Evolutionary conservation across 2,797 vertebrate genomes (phyloP).

Genomic region (Macroramphosus scolopax): DNA sequence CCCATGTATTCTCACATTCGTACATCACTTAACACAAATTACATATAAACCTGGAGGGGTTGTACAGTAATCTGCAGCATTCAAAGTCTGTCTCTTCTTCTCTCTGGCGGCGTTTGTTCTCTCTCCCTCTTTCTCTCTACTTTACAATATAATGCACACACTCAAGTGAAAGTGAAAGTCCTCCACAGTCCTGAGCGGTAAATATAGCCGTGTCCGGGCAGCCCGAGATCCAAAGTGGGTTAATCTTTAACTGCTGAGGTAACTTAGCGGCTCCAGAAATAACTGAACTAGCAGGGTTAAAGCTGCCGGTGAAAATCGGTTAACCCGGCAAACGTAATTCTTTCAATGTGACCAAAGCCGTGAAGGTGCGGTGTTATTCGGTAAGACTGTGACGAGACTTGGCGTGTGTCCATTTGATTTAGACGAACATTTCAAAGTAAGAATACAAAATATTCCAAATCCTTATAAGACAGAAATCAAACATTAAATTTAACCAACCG

Average conservation of each 20-base stretch:
- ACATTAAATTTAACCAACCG: no score
- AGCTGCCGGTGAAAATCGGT: no score
- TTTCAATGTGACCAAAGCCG: no score
- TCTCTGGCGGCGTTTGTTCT: no score
- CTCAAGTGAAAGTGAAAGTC: constrained; percentile 19
- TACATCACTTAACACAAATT: constrained; percentile 13
- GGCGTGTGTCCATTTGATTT: no score
- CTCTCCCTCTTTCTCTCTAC: neutral
- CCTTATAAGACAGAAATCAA: no score
- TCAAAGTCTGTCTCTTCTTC: neutral
- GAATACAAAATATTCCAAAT: no score
- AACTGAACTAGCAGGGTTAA: no score
- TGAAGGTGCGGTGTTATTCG: no score
- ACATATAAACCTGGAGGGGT: constrained; percentile 9
- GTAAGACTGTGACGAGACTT: no score
- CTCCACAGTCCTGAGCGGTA: neutral
- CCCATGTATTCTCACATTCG: neutral
- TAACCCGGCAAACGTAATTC: no score
- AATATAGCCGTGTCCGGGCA: neutral
- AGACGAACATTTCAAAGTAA: no score
- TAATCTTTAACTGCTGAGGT: constrained; percentile 1
- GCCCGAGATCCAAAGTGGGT: constrained; percentile 10
- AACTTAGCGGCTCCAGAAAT: neutral
- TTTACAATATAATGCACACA: constrained; percentile 6
- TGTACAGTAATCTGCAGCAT: neutral